A percentile compares a stretch with the other conserved stretches of the same genome.
phyloP scores from a whole-genome alignment of 1,140 invertebrate species.

The Penaeus chinensis region DNA sequence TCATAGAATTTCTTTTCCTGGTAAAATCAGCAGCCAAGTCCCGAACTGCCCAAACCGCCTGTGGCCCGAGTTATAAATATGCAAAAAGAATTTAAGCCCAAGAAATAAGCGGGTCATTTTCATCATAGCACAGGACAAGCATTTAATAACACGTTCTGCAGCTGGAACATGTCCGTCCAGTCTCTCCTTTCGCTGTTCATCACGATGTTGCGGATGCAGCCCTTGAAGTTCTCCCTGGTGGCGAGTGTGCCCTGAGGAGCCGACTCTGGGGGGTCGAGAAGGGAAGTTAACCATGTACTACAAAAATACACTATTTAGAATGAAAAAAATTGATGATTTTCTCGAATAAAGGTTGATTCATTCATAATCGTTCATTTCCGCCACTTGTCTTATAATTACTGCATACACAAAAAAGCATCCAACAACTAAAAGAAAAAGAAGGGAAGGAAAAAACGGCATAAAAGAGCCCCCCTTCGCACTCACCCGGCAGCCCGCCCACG shows the following conservation, averaged over 20 bases:
- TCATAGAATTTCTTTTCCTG: too few relatives aligned
- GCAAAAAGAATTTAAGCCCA: neutral
- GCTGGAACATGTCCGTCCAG: conserved; percentile 85
- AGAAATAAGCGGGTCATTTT: neutral
- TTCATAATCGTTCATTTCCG: too few relatives aligned
- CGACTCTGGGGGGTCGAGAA: conserved; percentile 3
- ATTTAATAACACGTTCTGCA: conserved; percentile 86
- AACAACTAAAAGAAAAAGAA: too few relatives aligned
- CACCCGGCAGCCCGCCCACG: conserved; percentile 88
- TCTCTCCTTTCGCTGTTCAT: conserved; percentile 77
- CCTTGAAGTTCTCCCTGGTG: conserved; percentile 85
- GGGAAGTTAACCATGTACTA: neutral
- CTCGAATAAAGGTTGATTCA: neutral
- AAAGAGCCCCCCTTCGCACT: conserved; percentile 12
- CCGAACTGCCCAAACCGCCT: too few relatives aligned
- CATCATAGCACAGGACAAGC: conserved; percentile 77
- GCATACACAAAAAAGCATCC: too few relatives aligned
- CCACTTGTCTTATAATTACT: too few relatives aligned
- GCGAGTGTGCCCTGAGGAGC: conserved; percentile 76
- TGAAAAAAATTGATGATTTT: neutral
- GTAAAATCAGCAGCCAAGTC: neutral
- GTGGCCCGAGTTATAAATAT: neutral
- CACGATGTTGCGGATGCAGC: conserved; percentile 87
- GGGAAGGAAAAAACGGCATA: too few relatives aligned
- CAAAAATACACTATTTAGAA: neutral